Evolutionary conservation across 2,113 vertebrate genomes (phyloP), one percentile per base, ranked within the genome.

Genomic region (Ramphastos sulfuratus): DNA sequence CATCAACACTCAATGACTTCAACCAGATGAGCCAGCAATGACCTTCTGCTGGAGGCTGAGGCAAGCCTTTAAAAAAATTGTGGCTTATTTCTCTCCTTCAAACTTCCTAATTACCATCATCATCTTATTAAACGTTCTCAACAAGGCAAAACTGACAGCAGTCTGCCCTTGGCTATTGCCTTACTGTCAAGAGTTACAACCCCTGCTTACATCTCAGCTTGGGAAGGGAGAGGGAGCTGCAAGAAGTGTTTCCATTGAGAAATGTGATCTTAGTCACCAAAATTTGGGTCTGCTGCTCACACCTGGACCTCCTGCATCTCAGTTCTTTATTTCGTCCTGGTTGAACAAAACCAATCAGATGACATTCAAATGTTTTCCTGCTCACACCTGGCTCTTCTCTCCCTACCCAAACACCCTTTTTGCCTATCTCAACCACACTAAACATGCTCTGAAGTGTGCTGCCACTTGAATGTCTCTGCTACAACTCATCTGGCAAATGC

Each of bases 401-500:
- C 92, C 79, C 65, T 17, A 7, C 24, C 72, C 27, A 83, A 52
- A 67, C 2, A 15, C 37, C 71, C 16, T 63, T 89, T 58, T 37
- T 37, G 15, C 31, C 9, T 10, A 55, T 5, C 44, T 20, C 10
- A 71, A 65, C 9, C 3, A 1, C 8, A 13, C 5, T 13, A 48
- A 50, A 54, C 3, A 17, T 0, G 1, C 14, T 9, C 3, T 1
- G 9, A 56, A 70, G 80, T 8, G 81, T 42, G 85, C 69, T 3
- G 18, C 39, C 73, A 9, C 52, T 63, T 72, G 80, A 85, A 58
- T 15, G 73, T 82, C 48, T 64, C 71, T 16, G 70, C 73, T 92
- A 93, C 80, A 87, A 63, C 89, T 60, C 96, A 79, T 52, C 89
- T 89, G 97, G 93, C 88, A 64, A 76, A 48, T 3, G 44, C 35